Percentiles rank a stretch among this genome's conserved stretches.
Conservation (phyloP, 2,888 invertebrate species). For the Mythimna pallens region DNA sequence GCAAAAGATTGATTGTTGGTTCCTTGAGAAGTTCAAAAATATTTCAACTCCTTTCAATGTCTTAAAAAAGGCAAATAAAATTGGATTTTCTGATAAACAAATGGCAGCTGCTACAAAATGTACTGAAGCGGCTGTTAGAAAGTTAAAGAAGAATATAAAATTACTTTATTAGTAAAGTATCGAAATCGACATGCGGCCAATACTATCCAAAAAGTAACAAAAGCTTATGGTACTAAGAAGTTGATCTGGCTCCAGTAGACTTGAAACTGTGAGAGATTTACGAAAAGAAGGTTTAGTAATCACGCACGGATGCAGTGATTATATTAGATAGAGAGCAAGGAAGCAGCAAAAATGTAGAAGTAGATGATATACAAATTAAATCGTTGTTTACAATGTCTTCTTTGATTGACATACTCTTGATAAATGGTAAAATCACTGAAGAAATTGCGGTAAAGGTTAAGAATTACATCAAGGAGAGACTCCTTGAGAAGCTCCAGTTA, state of each 20-base stretch:
- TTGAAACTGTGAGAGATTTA: constrained; percentile 96
- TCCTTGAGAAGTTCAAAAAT: too few species aligned
- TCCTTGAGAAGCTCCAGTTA: constrained; percentile 89
- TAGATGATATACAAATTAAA: constrained; percentile 93
- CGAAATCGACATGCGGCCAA: constrained; percentile 37
- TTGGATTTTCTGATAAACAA: too few species aligned
- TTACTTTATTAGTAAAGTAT: too few species aligned
- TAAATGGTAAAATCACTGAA: constrained; percentile 91
- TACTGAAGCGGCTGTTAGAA: too few species aligned
- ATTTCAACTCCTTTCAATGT: too few species aligned
- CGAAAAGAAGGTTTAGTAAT: constrained; percentile 92
- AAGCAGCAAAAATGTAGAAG: constrained; percentile 93
- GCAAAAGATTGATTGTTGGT: too few species aligned
- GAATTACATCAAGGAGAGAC: constrained; percentile 90
- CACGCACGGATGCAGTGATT: constrained; percentile 94
- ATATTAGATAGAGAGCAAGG: constrained; percentile 98
- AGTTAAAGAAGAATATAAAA: too few species aligned
- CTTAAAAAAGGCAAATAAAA: too few species aligned
- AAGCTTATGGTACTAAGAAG: constrained; percentile 98
- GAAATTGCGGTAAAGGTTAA: constrained; percentile 89
- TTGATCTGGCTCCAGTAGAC: constrained; percentile 97
- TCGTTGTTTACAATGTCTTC: constrained; percentile 93
- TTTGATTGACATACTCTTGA: constrained; percentile 91
- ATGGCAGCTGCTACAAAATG: too few species aligned
- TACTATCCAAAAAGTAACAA: constrained; percentile 94